Evolutionary conservation across 2,888 invertebrate species (phyloP).

Genomic region (Troides aeacus): DNA sequence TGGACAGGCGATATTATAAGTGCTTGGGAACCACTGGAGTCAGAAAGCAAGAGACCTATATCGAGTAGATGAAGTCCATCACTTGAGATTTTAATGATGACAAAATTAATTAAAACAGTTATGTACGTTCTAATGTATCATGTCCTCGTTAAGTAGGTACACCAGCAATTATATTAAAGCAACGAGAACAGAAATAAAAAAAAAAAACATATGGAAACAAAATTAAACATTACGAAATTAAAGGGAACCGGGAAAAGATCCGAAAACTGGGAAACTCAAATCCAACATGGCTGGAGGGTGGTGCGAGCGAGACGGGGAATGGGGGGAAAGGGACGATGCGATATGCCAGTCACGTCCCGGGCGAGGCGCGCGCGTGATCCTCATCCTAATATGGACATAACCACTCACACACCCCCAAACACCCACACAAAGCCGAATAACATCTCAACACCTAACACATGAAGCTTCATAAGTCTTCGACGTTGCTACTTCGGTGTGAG

Average conservation of each 20-base stretch:
- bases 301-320: slow-evolving; percentile 64
- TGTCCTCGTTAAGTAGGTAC: too few relatives aligned
- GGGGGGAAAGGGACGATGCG: slow-evolving; percentile 75
- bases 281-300: slow-evolving; percentile 75
- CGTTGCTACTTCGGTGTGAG: slow-evolving; percentile 48
- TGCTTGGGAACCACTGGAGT: too few relatives aligned
- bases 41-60: too few relatives aligned
- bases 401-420: slow-evolving; percentile 64
- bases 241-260: slow-evolving; percentile 68
- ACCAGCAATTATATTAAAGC: not conserved
- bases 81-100: too few relatives aligned
- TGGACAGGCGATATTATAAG: too few relatives aligned
- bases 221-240: slow-evolving; percentile 73
- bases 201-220: slow-evolving; percentile 47
- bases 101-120: too few relatives aligned
- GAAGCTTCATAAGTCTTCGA: slow-evolving; percentile 46
- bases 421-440: slow-evolving; percentile 53
- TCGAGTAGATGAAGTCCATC: too few relatives aligned
- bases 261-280: slow-evolving; percentile 73
- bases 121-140: too few relatives aligned
- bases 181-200: slow-evolving; percentile 26
- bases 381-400: slow-evolving; percentile 74
- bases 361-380: slow-evolving; percentile 76
- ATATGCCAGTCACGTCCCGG: slow-evolving; percentile 78
- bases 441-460: slow-evolving; percentile 58